A percentile compares a stretch with the other conserved stretches of the same genome.
phyloP scores from a whole-genome alignment of 1,140 invertebrate genomes.

The Ceratitis capitata region DNA sequence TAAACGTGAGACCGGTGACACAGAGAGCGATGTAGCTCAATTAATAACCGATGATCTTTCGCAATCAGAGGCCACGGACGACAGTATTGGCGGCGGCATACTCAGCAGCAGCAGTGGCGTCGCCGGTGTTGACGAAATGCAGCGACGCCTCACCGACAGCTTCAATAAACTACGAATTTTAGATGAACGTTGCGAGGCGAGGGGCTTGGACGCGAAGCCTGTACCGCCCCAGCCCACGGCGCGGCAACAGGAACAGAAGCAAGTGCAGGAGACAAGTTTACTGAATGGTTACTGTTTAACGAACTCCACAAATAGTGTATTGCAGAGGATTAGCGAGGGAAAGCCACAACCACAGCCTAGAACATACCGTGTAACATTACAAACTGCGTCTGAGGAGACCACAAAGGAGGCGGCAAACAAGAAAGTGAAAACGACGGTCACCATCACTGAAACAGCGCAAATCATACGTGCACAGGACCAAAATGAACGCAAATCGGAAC shows the following conservation, averaged over 20 bases:
- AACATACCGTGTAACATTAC: constrained; percentile 48
- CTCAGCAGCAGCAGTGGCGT: constrained; percentile 57
- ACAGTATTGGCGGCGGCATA: constrained; percentile 55
- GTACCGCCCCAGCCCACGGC: background rate
- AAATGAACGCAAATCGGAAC: constrained; percentile 19
- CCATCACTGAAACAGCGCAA: constrained; percentile 47
- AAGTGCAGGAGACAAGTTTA: constrained; percentile 13
- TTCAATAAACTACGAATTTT: constrained; percentile 54
- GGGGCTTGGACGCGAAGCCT: background rate
- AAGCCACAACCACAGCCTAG: constrained; percentile 53
- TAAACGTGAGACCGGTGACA: constrained; percentile 58
- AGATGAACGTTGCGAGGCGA: constrained; percentile 48
- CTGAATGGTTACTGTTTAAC: constrained; percentile 56
- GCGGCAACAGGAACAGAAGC: background rate
- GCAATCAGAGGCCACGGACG: constrained; percentile 63
- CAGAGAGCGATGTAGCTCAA: constrained; percentile 63
- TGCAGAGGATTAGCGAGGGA: background rate
- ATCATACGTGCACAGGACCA: constrained; percentile 6
- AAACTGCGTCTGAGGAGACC: constrained; percentile 42
- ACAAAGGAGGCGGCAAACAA: background rate
- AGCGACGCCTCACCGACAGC: constrained; percentile 42
- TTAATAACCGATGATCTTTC: constrained; percentile 61
- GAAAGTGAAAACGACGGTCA: constrained; percentile 39
- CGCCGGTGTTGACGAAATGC: constrained; percentile 8
- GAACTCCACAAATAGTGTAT: background rate